Conservation (phyloP, 2,797 vertebrate species). For the Phoebastria nigripes region DNA sequence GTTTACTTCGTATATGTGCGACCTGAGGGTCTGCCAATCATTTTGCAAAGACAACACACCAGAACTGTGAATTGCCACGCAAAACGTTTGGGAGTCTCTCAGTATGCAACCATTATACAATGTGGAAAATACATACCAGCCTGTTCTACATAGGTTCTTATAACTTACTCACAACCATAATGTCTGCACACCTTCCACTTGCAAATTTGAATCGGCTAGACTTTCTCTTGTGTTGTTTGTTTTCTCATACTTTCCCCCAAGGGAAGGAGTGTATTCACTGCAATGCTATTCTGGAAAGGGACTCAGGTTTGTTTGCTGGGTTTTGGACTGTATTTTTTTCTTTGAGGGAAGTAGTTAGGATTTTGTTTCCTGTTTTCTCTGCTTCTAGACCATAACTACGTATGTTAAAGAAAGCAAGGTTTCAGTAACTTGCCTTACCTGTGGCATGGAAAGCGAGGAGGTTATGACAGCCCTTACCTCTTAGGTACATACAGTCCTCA, state of each 20-base stretch:
- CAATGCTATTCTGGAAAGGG: background rate
- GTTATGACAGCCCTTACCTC: background rate
- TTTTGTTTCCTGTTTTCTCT: background rate
- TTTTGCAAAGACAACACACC: background rate
- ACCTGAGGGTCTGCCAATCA: background rate
- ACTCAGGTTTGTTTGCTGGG: background rate
- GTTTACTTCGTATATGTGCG: background rate
- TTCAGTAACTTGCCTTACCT: background rate
- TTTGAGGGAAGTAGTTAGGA: background rate
- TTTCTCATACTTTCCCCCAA: background rate
- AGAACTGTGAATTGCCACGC: background rate
- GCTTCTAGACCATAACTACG: background rate
- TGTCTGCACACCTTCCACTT: slow-evolving; percentile 19
- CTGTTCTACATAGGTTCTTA: background rate
- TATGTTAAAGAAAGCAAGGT: background rate
- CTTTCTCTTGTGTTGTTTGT: slow-evolving; percentile 13
- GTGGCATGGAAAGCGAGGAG: background rate
- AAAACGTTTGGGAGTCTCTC: background rate
- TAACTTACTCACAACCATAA: background rate
- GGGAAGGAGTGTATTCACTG: slow-evolving; percentile 1
- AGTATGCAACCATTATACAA: background rate
- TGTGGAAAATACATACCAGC: background rate
- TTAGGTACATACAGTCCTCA: background rate
- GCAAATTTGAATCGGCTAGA: background rate
- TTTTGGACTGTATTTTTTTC: background rate